Evolutionary conservation across 2,113 vertebrate species (phyloP).

Genomic region (Pseudonaja textilis): DNA sequence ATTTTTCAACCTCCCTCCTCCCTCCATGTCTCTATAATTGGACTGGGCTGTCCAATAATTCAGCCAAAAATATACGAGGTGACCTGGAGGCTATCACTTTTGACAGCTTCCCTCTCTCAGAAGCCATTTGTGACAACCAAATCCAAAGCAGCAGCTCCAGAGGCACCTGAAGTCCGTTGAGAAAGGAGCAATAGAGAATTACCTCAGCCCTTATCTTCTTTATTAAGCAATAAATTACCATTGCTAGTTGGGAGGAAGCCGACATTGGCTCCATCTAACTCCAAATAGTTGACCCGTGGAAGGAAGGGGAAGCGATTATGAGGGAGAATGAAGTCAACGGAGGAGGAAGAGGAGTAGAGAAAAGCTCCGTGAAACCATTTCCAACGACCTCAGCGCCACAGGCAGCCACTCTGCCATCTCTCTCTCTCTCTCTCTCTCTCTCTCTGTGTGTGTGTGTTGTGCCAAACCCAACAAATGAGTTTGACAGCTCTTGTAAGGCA

Average conservation of each 20-base stretch:
- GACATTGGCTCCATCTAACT: neutral
- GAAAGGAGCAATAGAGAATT: neutral
- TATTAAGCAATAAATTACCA: neutral
- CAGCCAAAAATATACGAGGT: neutral
- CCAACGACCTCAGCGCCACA: neutral
- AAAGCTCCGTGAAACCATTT: neutral
- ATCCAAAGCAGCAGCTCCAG: neutral
- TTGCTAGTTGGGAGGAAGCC: neutral
- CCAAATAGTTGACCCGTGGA: neutral
- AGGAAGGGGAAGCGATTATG: neutral
- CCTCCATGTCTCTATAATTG: neutral
- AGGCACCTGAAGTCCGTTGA: neutral
- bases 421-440: too few relatives aligned
- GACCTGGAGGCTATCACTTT: neutral
- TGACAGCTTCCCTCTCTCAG: neutral
- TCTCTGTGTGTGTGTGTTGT: neutral
- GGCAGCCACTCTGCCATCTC: neutral
- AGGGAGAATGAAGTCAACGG: neutral
- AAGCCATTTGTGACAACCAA: neutral
- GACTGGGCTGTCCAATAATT: neutral
- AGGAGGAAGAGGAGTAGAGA: neutral
- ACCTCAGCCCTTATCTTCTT: neutral
- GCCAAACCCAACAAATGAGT: neutral
- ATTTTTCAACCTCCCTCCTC: neutral
- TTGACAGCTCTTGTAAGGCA: neutral